Evolutionary conservation across 1,140 invertebrate genomes (phyloP), one percentile per base, ranked within the genome.

Genomic region (Listronotus bonariensis): DNA sequence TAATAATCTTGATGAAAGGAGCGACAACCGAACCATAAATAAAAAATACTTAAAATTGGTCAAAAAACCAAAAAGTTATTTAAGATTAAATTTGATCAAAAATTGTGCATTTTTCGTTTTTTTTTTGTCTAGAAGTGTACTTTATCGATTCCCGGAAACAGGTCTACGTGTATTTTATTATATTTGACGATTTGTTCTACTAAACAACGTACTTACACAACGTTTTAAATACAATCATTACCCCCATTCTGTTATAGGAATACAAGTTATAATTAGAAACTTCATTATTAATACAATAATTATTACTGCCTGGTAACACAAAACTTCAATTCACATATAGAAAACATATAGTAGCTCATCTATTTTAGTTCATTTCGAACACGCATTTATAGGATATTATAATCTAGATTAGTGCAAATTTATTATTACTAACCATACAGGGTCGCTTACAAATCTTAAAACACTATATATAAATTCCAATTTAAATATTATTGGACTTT

Each of bases 241-340:
- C 42, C 17, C 38, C n/a, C 42, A 15, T 18, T n/a, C n/a, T 43
- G 17, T 15, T 18, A 43, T 15, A 43, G 42, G 8, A 43, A 18
- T 43, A 14, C 42, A 48, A 48, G 45, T 48, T 48, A 48, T 48
- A 48, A 48, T 48, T 48, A 48, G 45, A 48, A 48, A 20, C 45
- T 48, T 12, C 45, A 48, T 48, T 48, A 48, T 48, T 48, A 48
- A 48, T 20, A 48, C 45, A 48, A 48, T 48, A 18, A 48, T 48
- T 48, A 48, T 12, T 11, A 20, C 45, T 36, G 45, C 15, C 45
- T 43, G 14, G 45, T 48, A 48, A 48, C 45, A 48, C 45, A 48
- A 48, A 17, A 48, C 45, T 48, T 26, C 45, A 48, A 48, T 48
- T 48, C 45, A 20, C 18, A 48, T 48, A 48, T 15, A 48, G 45